Evolutionary conservation across 2,113 vertebrate species (phyloP), one percentile per base, ranked within the genome.

Genomic region (Xiphophorus maculatus): DNA sequence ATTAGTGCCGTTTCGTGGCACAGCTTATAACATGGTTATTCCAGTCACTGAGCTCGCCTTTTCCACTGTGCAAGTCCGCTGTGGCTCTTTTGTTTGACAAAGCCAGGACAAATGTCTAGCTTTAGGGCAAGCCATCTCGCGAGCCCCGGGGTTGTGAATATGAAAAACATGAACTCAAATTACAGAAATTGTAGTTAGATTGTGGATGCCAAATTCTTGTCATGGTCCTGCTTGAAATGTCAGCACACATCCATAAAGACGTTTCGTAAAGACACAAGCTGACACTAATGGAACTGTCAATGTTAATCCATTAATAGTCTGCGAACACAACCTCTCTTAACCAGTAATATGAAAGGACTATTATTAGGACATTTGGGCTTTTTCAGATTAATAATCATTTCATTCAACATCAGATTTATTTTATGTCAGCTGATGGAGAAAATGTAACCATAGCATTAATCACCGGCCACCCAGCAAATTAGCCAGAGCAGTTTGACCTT

Each of bases 1-100:
- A 91, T 91, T 90, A 83, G 81, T 89, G 67, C 32, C 71, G 71
- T 89, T 93, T 90, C 81, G 87, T 78, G 63, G 85, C 73, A 66
- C 28, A 85, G 87, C 82, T 90, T 90, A 87, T 91, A 90, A 83
- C 90, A 67, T 77, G 84, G 85, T 92, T 76, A 90, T 91, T 92
- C 88, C 91, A 87, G 87, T 89, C 83, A 87, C 87, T 83, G 72
- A 72, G 65, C 78, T 84, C 72, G 70, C 68, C 77, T 75, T 84
- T 37, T 71, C 40, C 73, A 27, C 58, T 69, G 78, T 84, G 73
- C 74, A 25, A 72, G 79, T 69, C 76, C 76, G 69, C 73, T 70
- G 51, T 30, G 71, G 68, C 64, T 81, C 76, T 87, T 84, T 73
- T 66, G 73, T 88, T 77, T 84, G 75, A 89, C 82, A 85, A 75